Evolutionary conservation across 2,888 invertebrate species (phyloP), one percentile per base, ranked within the genome.

Genomic region (Ochropleura plecta): DNA sequence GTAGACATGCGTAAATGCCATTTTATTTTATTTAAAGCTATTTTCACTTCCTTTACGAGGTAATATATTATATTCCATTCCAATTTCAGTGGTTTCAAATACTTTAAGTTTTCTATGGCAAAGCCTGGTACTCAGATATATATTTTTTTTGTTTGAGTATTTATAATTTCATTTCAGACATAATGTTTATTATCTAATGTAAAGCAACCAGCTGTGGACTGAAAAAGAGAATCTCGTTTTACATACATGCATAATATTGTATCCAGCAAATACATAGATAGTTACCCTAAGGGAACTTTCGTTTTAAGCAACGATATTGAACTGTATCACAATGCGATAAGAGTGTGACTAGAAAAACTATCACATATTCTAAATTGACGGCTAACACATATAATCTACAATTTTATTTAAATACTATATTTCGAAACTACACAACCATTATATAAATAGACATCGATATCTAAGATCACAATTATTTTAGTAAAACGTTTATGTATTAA

Each of bases 401-500:
- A 16, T 59, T 81, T 81, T 49, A 78, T 76, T 55, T 59, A 57
- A 62, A 67, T 62, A 70, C 62, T 79, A 75, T 79, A 44, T 72
- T 86, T 84, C 86, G 86, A 86, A 79, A 86, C 88, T 91, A 91
- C 88, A 90, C 88, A 90, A 90, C 87, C 87, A 84, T 82, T 78
- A 87, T 89, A 90, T 90, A 90, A 88, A 92, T 92, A 91, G 90
- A 91, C 91, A 92, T 83, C 88, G 81, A 92, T 89, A 80, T 83
- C 83, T 86, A 85, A 76, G 66, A 87, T 87, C 85, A 85, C 87
- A 87, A 76, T 81, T 71, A 84, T 76, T 83, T 76, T 81, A 76
- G 81, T 82, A 74, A 60, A 57, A 83, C 40, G 60, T 65, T 44
- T 60, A 73, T 9, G 44, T 81, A 57, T 62, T 80, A 63, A 44